Base-by-base conservation (phyloP, 2,888 invertebrate genomes). In the Hirtodrosophila trivittata region DNA sequence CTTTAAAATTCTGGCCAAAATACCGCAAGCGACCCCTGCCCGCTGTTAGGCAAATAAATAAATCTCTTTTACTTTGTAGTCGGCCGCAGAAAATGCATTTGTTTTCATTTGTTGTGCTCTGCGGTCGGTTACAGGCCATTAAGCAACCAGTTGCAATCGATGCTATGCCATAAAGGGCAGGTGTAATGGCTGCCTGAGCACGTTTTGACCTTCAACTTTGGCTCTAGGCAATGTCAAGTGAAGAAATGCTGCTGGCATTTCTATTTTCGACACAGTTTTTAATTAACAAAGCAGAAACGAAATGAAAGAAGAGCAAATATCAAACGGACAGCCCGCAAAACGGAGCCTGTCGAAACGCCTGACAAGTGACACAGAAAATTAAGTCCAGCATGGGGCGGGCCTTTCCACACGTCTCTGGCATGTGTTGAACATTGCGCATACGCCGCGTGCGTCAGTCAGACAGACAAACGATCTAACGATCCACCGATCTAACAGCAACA, bases 291-390 rank as follows among this genome's bases (percentile, higher is more conserved):
- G 57, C 55, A 62, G 5, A 21, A 21, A 21, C 3, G 18, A 3
- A 21, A 21, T 3, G 3, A 63, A 54, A 51, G 42, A 51, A 14
- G 9, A 47, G 25, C 18, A 21, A 21, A 21, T 21, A 21, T 21
- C 2, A 21, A 21, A 43, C 56, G 43, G 37, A 30, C 42, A 21
- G 41, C 39, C 35, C 47, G 6, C 14, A 6, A 25, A 45, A 38
- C 51, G 32, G 14, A 1, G 32, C 1, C 37, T 71, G 78, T 78
- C 62, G 46, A 74, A 66, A 60, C 56, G 70, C 26, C 73, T 75
- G 80, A 82, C 78, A 80, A 67, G 54, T 72, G 78, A 82, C 77
- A 80, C 37, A 57, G 59, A 72, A 64, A 68, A 77, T 76, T 71
- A 67, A 54, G 60, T 73, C 45, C 54, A 50, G 41, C 10, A n/a